phyloP scores from a whole-genome alignment of 2,888 invertebrate species.

The Adineta ricciae region DNA sequence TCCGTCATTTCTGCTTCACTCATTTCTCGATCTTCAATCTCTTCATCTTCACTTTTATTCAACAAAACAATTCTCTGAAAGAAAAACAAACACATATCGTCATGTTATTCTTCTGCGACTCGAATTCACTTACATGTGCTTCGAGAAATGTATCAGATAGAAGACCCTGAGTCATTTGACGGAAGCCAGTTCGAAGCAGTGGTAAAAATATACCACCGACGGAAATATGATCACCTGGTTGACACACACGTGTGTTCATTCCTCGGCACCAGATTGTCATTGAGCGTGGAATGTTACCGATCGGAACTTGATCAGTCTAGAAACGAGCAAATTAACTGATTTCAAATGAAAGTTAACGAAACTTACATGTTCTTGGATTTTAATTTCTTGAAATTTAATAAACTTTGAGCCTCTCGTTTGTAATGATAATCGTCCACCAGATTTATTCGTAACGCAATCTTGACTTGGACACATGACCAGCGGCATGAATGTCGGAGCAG shows the following conservation, averaged over 20 bases:
- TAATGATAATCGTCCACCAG: conserved; percentile 73
- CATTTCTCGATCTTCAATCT: conserved; percentile 58
- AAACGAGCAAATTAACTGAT: no score
- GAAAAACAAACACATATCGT: no score
- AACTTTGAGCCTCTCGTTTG: conserved; percentile 95
- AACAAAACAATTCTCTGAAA: conserved; percentile 63
- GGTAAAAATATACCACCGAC: conserved; percentile 71
- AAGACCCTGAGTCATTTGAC: conserved; percentile 71
- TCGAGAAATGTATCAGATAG: conserved; percentile 88
- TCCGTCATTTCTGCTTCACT: conserved; percentile 67
- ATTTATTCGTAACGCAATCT: conserved; percentile 83
- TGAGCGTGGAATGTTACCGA: conserved; percentile 77
- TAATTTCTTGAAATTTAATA: conserved; percentile 92
- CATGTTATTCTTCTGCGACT: no score
- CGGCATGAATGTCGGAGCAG: conserved; percentile 74
- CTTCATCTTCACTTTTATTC: conserved; percentile 71
- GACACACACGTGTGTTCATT: conserved; percentile 72
- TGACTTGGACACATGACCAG: conserved; percentile 77
- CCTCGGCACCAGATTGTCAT: conserved; percentile 83
- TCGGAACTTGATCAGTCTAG: conserved; percentile 83
- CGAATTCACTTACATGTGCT: conserved; percentile 59
- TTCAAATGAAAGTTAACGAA: no score
- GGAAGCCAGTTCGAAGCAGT: conserved; percentile 59
- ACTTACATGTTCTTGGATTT: conserved; percentile 73
- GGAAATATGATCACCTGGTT: conserved; percentile 87